Conservation (phyloP, 1,140 invertebrate species). For the roundworm (Caenorhabditis elegans) region DNA sequence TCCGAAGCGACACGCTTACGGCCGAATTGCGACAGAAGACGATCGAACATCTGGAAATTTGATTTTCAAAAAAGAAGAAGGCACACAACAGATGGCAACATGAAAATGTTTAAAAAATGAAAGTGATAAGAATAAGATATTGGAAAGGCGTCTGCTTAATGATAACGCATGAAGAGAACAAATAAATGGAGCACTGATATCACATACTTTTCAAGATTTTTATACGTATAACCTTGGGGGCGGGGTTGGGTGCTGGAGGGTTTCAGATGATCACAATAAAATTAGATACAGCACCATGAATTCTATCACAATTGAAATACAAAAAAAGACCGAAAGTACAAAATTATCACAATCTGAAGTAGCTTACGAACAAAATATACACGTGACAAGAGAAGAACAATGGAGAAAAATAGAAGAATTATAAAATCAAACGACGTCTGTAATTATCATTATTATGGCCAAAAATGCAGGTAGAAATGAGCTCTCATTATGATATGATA, state of each 20-base stretch:
- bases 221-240: neutral
- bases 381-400: neutral
- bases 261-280: neutral
- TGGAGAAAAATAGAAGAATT: neutral
- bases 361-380: neutral
- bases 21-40: conserved; percentile 15
- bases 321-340: neutral
- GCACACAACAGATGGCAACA: conserved; percentile 8
- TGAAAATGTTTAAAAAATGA: neutral
- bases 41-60: conserved; percentile 33
- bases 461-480: conserved; percentile 9
- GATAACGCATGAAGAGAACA: conserved; percentile 8
- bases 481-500: neutral
- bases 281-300: neutral
- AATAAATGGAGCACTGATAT: neutral
- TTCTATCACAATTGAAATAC: neutral
- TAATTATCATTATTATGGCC: conserved; percentile 12
- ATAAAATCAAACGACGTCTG: neutral
- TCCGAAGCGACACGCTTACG: conserved; percentile 26
- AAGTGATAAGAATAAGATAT: conserved; percentile 24
- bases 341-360: neutral
- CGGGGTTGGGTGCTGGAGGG: neutral
- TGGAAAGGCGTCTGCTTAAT: conserved; percentile 10
- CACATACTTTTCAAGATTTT: neutral
- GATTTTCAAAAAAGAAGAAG: neutral